phyloP scores from a whole-genome alignment of 1,140 invertebrate species.

The Drosophila seguyi region DNA sequence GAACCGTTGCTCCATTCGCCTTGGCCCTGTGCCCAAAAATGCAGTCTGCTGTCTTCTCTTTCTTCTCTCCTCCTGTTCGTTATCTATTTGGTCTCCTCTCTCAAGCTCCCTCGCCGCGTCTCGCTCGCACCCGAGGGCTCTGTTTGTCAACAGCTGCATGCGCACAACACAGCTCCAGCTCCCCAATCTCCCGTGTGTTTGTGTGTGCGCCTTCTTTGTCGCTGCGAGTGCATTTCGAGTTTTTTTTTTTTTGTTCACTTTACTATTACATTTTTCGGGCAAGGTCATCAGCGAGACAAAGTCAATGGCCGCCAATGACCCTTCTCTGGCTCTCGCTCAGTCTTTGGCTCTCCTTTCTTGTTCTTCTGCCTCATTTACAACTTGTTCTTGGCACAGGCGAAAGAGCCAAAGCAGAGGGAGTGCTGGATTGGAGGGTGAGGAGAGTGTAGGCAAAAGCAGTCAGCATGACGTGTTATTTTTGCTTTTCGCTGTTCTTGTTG shows the following conservation, averaged over 20 bases:
- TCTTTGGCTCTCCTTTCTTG: slow-evolving; percentile 35
- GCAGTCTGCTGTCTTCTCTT: slow-evolving; percentile 11
- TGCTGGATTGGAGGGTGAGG: background rate
- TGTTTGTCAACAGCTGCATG: slow-evolving; percentile 70
- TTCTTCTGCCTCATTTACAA: slow-evolving; percentile 74
- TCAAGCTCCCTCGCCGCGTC: slow-evolving; percentile 2
- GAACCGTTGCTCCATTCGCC: slow-evolving; percentile 68
- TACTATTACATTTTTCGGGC: slow-evolving; percentile 83
- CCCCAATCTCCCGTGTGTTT: slow-evolving; percentile 16
- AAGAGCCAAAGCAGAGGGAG: slow-evolving; percentile 4
- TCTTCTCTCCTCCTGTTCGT: background rate
- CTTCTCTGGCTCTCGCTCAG: slow-evolving; percentile 53
- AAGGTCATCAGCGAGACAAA: slow-evolving; percentile 85
- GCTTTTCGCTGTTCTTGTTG: slow-evolving; percentile 45
- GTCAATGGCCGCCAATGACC: slow-evolving; percentile 85
- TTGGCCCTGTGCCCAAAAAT: slow-evolving; percentile 69
- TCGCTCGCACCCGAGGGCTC: slow-evolving; percentile 9
- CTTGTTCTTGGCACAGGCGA: slow-evolving; percentile 76
- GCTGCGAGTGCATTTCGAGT: slow-evolving; percentile 56
- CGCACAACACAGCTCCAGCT: slow-evolving; percentile 49
- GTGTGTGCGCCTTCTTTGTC: slow-evolving; percentile 20
- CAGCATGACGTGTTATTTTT: slow-evolving; percentile 80
- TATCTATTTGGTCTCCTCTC: slow-evolving; percentile 11
- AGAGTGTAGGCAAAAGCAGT: slow-evolving; percentile 45
- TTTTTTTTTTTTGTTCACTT: slow-evolving; percentile 43